Percentiles rank a stretch among this genome's conserved stretches.
Conservation (phyloP, 2,797 vertebrate species). For the Adelosebastes latens region DNA sequence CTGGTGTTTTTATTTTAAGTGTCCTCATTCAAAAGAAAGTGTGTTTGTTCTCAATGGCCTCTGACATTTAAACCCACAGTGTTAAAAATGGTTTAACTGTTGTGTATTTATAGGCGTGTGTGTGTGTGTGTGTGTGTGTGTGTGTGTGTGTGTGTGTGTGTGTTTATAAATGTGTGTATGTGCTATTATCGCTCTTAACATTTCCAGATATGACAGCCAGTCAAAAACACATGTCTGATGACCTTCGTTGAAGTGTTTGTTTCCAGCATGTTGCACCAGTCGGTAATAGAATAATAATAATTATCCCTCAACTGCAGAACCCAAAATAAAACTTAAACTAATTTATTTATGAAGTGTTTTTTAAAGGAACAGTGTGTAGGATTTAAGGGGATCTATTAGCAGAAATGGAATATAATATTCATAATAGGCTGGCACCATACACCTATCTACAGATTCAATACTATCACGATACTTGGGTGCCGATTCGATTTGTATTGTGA, state of each 20-base stretch:
- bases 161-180: not conserved
- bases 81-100: constrained; percentile 2
- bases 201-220: not conserved
- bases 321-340: not conserved
- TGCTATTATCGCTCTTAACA: not conserved
- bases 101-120: constrained; percentile 40
- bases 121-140: not conserved
- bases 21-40: not conserved
- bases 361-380: no score
- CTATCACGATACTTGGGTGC: no score
- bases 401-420: no score
- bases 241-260: constrained; percentile 2
- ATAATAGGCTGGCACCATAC: no score
- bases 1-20: not conserved
- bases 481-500: no score
- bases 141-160: not conserved
- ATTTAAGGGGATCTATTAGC: no score
- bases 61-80: constrained; percentile 6
- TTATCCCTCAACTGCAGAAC: not conserved
- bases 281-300: not conserved
- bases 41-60: not conserved
- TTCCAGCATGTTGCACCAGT: not conserved
- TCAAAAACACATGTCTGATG: not conserved
- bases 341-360: not conserved
- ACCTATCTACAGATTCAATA: no score